A percentile compares a stretch with the other conserved stretches of the same genome.
Conservation (phyloP, 2,888 invertebrate species). For the Nomada fucata region DNA sequence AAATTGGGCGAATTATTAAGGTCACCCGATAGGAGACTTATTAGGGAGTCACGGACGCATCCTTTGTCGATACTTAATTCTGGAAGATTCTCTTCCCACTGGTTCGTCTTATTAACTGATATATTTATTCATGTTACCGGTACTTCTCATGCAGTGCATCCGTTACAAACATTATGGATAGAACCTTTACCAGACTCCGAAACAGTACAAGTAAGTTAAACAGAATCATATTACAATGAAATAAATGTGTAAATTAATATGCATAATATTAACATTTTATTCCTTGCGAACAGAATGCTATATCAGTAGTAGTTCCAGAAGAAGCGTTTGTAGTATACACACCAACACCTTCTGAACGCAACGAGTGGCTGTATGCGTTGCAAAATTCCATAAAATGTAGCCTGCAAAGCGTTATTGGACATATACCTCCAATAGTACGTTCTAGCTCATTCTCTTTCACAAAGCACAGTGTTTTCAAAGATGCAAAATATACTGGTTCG, state of each 20-base stretch:
- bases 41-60: slow-evolving; percentile 90
- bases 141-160: slow-evolving; percentile 88
- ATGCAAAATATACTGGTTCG: slow-evolving; percentile 90
- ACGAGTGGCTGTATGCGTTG: slow-evolving; percentile 91
- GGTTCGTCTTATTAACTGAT: slow-evolving; percentile 93
- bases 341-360: slow-evolving; percentile 88
- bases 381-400: slow-evolving; percentile 90
- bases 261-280: not conserved
- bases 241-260: not conserved
- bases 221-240: not conserved
- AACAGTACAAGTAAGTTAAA: slow-evolving; percentile 84
- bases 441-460: slow-evolving; percentile 90
- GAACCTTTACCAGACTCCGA: slow-evolving; percentile 89
- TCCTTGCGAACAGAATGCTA: slow-evolving; percentile 84
- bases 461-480: slow-evolving; percentile 90
- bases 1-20: slow-evolving; percentile 88
- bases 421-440: slow-evolving; percentile 89
- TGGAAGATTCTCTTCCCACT: slow-evolving; percentile 91
- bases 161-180: slow-evolving; percentile 92
- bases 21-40: slow-evolving; percentile 89
- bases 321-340: slow-evolving; percentile 90
- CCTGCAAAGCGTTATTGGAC: slow-evolving; percentile 87
- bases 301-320: slow-evolving; percentile 92
- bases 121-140: slow-evolving; percentile 91
- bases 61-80: slow-evolving; percentile 89